Percentiles rank a stretch among this genome's conserved stretches.
Conservation (phyloP, 1,140 invertebrate genomes). For the Goniozus legneri region DNA sequence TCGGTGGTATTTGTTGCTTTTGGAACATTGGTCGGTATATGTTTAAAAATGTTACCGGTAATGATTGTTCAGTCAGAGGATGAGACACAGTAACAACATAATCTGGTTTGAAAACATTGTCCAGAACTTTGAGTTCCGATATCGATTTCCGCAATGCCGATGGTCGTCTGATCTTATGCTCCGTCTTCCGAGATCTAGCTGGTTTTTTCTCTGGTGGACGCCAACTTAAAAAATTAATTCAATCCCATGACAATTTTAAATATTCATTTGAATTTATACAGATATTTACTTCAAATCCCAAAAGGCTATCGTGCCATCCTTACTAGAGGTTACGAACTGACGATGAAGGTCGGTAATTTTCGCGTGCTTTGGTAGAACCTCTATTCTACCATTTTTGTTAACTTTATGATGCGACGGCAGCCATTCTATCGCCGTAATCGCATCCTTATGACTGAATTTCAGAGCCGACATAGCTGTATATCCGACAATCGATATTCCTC, state of each 20-base stretch:
- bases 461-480: slow-evolving; percentile 62
- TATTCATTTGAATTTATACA: too few species aligned
- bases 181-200: not conserved
- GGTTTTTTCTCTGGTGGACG: slow-evolving; percentile 20
- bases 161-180: slow-evolving; percentile 38
- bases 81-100: slow-evolving; percentile 48
- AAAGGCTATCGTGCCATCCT: slow-evolving; percentile 66
- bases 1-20: slow-evolving; percentile 20
- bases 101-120: slow-evolving; percentile 59
- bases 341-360: slow-evolving; percentile 46
- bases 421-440: slow-evolving; percentile 66
- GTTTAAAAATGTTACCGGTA: slow-evolving; percentile 32
- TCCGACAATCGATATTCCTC: slow-evolving; percentile 56
- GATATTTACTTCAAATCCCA: slow-evolving; percentile 64
- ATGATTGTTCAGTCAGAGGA: slow-evolving; percentile 21
- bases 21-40: slow-evolving; percentile 21
- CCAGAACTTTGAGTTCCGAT: slow-evolving; percentile 58
- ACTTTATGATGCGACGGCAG: slow-evolving; percentile 60
- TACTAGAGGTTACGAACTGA: slow-evolving; percentile 63
- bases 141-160: slow-evolving; percentile 56
- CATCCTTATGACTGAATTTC: slow-evolving; percentile 59
- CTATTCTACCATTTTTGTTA: slow-evolving; percentile 59
- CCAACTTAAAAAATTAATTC: slow-evolving; percentile 6
- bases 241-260: too few species aligned
- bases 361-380: slow-evolving; percentile 38